These are phyloP conservation scores for Allygus modestus DNA, from an alignment of 2,888 invertebrate species.

Conservation along the genomic window DNA sequence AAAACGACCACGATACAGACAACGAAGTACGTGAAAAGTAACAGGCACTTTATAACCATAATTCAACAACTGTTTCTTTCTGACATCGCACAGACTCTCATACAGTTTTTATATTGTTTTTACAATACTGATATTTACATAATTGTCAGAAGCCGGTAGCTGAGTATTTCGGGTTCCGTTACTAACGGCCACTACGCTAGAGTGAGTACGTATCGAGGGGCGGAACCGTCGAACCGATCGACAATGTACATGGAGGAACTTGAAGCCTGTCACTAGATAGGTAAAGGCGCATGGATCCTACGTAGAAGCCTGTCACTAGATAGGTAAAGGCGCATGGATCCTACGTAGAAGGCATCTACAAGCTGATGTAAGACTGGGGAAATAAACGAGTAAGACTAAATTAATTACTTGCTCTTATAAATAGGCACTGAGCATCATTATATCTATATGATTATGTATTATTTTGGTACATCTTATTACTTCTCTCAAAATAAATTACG, in stretches of 20 bases:
- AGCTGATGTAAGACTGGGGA: background rate
- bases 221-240: background rate
- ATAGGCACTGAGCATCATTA: slow-evolving; percentile 54
- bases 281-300: background rate
- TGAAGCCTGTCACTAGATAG: slow-evolving; percentile 13
- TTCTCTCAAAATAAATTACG: slow-evolving; percentile 10
- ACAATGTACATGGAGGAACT: slow-evolving; percentile 17
- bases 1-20: slow-evolving; percentile 1
- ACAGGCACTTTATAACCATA: slow-evolving; percentile 61
- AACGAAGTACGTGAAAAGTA: slow-evolving; percentile 47
- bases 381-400: slow-evolving; percentile 10
- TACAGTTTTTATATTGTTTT: background rate
- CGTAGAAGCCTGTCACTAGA: background rate
- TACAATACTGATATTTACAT: slow-evolving; percentile 50
- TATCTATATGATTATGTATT: slow-evolving; percentile 49
- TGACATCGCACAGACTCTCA: background rate
- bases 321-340: slow-evolving; percentile 5
- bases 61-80: slow-evolving; percentile 33
- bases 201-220: slow-evolving; percentile 6
- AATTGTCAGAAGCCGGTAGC: slow-evolving; percentile 10
- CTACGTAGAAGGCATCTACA: background rate
- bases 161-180: slow-evolving; percentile 19
- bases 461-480: slow-evolving; percentile 9
- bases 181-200: background rate
- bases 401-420: slow-evolving; percentile 26